Evolutionary conservation across 2,797 vertebrate species (phyloP), one percentile per base, ranked within the genome.

Genomic region (Agapornis canus): DNA sequence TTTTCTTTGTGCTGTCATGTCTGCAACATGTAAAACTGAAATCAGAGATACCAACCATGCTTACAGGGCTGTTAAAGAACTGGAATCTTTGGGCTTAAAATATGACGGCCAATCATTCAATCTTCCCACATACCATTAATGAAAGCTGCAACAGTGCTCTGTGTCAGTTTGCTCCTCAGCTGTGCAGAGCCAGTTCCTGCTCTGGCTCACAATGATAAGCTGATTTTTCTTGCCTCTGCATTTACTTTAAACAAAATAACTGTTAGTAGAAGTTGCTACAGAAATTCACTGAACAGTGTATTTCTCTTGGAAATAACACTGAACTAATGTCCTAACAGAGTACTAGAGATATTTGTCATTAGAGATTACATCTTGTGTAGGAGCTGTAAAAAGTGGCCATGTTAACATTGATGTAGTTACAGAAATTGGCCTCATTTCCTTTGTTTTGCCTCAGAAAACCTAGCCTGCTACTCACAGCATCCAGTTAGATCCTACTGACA

Each of bases 31-130:
- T 48, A 42, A 66, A 87, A 79, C 22, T 18, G 23, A 13, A 56
- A 78, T 15, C 23, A 40, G 37, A 71, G 27, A 27, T 27, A 22
- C 1, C 1, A 2, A 4, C 15, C 31, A 14, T 1, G 0, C 49
- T 59, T 42, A 49, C 9, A 65, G 23, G 8, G 22, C 3, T 51
- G 10, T 42, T 75, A 63, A 89, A 82, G 12, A 42, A 26, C 18
- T n/a, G 22, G 43, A 69, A 49, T n/a, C 8, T 76, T 57, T n/a
- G 27, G 13, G 11, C 42, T 79, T 76, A 56, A 48, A 73, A 18
- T 6, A 25, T 0, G 3, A 48, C 77, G 43, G 70, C 4, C n/a
- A 57, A 27, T 13, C 14, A 17, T 35, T 31, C 64, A 31, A 1
- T 35, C 26, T 49, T 68, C n/a, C 27, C 65, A 39, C 9, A 11